These are phyloP conservation scores for Spilogale gracilis DNA, from an alignment of 2,113 vertebrate species.

Conservation along the genomic window DNA sequence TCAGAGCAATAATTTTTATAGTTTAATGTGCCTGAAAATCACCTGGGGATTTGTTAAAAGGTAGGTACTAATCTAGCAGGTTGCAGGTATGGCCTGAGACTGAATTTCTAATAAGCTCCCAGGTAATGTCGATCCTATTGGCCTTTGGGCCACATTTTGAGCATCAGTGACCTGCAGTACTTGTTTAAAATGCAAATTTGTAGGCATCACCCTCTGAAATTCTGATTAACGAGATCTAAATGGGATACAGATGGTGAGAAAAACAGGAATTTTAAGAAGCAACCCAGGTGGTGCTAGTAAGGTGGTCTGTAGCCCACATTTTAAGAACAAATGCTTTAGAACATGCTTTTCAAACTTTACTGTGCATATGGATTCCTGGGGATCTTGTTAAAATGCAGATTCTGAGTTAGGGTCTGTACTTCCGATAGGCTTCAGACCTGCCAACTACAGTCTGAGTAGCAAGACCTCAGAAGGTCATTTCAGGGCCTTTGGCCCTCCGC, in stretches of 20 bases:
- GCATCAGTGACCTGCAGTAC: background rate
- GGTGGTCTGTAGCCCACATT: constrained; percentile 22
- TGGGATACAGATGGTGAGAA: constrained; percentile 60
- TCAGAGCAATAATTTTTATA: background rate
- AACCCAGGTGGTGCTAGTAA: constrained; percentile 57
- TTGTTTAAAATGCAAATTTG: constrained; percentile 61
- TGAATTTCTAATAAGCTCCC: background rate
- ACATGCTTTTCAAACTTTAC: background rate
- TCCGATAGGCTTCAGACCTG: background rate
- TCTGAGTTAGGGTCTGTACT: background rate
- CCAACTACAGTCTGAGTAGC: background rate
- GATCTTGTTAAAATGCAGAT: background rate
- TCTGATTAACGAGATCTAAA: constrained; percentile 44
- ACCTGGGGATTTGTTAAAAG: background rate
- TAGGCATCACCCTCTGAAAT: constrained; percentile 46
- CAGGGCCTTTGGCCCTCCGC: background rate
- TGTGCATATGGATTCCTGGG: background rate
- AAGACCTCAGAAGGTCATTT: background rate
- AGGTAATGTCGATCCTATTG: background rate
- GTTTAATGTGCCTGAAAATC: background rate
- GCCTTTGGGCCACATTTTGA: constrained; percentile 8
- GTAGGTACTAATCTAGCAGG: background rate
- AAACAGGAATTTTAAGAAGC: constrained; percentile 63
- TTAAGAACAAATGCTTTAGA: constrained; percentile 52
- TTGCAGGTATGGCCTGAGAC: background rate